Conservation (phyloP, 2,113 vertebrate species). For the Murina feae region DNA sequence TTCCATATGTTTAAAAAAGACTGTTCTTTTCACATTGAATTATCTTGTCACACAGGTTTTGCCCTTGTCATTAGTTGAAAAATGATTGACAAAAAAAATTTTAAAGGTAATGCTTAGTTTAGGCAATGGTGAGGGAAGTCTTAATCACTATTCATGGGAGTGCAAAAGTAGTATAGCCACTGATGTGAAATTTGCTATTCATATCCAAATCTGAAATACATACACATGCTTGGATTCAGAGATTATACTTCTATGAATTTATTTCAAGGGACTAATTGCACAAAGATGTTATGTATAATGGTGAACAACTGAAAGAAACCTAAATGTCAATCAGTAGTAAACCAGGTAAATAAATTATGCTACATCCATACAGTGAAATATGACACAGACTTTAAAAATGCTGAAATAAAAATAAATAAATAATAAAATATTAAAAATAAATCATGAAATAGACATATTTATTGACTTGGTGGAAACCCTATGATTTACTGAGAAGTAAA, state of each 20-base stretch:
- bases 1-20: neutral
- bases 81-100: neutral
- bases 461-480: neutral
- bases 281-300: neutral
- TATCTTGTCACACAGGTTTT: neutral
- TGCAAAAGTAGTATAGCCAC: neutral
- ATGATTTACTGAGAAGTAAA: neutral
- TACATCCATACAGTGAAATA: neutral
- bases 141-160: neutral
- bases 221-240: neutral
- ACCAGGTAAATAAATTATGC: neutral
- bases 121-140: neutral
- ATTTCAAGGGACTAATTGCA: neutral
- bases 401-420: neutral
- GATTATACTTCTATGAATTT: conserved; percentile 22
- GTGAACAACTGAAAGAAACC: conserved; percentile 1
- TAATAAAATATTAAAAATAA: no score
- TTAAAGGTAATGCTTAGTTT: neutral
- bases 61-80: neutral
- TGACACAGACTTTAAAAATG: neutral
- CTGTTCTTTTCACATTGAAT: neutral
- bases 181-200: neutral
- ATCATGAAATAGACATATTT: neutral
- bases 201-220: neutral
- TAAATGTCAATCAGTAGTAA: conserved; percentile 6